These are phyloP conservation scores for Aphodius granarius DNA, from an alignment of 2,888 invertebrate genomes.

Conservation along the genomic window DNA sequence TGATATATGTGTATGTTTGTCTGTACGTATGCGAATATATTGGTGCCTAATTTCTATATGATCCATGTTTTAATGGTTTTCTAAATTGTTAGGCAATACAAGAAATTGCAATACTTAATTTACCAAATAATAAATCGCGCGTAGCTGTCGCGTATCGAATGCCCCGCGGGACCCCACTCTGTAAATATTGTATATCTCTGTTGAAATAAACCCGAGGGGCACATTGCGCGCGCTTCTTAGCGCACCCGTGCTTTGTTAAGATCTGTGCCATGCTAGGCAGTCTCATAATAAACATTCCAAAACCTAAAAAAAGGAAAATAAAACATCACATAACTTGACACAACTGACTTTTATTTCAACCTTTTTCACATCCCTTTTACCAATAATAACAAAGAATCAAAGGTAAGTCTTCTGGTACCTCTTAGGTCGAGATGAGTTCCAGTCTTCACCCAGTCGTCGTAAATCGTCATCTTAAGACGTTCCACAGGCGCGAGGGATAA, in stretches of 20 bases:
- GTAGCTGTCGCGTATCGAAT: background rate
- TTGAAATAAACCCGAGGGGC: background rate
- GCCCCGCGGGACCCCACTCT: background rate
- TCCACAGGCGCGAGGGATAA: no score
- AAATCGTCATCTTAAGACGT: no score
- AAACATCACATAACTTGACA: constrained; percentile 39
- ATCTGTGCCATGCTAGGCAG: constrained; percentile 49
- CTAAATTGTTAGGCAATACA: constrained; percentile 37
- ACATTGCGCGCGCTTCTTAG: constrained; percentile 16
- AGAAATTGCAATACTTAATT: constrained; percentile 41
- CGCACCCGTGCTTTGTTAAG: constrained; percentile 40
- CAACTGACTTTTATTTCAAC: constrained; percentile 25
- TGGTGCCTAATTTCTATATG: constrained; percentile 43
- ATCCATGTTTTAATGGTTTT: constrained; percentile 49
- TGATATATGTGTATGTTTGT: background rate
- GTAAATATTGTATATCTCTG: constrained; percentile 32
- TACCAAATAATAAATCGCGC: constrained; percentile 49
- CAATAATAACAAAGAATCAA: background rate
- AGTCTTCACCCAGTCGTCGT: no score
- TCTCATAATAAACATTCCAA: constrained; percentile 52
- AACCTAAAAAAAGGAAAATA: constrained; percentile 44
- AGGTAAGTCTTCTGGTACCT: no score
- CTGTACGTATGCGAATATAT: constrained; percentile 18
- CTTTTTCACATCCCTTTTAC: background rate
- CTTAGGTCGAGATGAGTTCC: no score